These are phyloP conservation scores for Cerastis leucographa DNA, from an alignment of 2,888 invertebrate species.

Conservation along the genomic window DNA sequence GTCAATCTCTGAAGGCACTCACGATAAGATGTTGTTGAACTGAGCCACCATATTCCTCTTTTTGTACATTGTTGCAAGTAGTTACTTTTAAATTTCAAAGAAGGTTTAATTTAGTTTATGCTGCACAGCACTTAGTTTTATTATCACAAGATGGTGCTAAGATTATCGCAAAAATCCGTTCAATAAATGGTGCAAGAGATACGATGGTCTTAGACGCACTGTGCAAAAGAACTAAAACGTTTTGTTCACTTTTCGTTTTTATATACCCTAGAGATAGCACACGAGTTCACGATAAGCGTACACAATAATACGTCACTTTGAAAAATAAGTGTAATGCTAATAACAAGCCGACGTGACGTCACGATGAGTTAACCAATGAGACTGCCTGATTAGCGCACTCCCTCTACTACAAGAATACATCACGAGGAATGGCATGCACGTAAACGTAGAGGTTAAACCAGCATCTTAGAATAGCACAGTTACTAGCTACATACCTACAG, in stretches of 20 bases:
- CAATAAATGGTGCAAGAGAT: conserved; percentile 57
- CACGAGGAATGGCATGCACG: conserved; percentile 60
- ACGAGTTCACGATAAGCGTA: conserved; percentile 70
- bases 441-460: conserved; percentile 80
- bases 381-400: conserved; percentile 79
- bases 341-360: conserved; percentile 79
- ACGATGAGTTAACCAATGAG: conserved; percentile 78
- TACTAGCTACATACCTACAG: conserved; percentile 37
- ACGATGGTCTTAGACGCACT: conserved; percentile 59
- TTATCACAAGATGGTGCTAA: conserved; percentile 18
- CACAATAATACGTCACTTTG: conserved; percentile 75
- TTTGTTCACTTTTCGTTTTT: conserved; percentile 73
- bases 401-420: conserved; percentile 78
- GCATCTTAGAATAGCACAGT: conserved; percentile 69
- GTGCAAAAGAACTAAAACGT: conserved; percentile 73
- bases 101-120: background rate
- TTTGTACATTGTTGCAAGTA: conserved; percentile 78
- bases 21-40: conserved; percentile 82
- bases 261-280: conserved; percentile 73
- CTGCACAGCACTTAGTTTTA: conserved; percentile 21
- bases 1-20: conserved; percentile 71
- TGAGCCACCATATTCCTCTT: conserved; percentile 82
- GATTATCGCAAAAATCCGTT: conserved; percentile 63
- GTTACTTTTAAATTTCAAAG: conserved; percentile 7
- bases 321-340: conserved; percentile 78